Conservation (phyloP, 2,888 invertebrate genomes). For the Plagiodera versicolora region DNA sequence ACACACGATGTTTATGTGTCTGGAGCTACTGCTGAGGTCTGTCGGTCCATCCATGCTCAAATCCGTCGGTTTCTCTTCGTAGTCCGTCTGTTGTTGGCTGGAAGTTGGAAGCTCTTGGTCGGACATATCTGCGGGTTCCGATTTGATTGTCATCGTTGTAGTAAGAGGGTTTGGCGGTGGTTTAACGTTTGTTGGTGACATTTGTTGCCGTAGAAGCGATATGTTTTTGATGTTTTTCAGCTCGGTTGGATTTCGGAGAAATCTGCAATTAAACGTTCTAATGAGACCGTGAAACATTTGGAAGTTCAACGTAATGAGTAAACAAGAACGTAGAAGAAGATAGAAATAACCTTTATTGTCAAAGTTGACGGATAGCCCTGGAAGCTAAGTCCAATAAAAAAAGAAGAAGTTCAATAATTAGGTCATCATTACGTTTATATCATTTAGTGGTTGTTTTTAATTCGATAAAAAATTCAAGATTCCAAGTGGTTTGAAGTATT, state of each 20-base stretch:
- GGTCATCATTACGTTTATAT: too few species aligned
- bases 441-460: too few species aligned
- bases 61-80: constrained; percentile 55
- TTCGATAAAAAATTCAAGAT: too few species aligned
- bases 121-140: constrained; percentile 42
- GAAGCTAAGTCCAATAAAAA: too few species aligned
- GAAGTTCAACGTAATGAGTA: too few species aligned
- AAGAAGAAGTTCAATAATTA: too few species aligned
- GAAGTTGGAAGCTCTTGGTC: constrained; percentile 20
- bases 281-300: too few species aligned
- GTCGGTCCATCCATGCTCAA: constrained; percentile 53
- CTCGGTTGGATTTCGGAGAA: constrained; percentile 90
- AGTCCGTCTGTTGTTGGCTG: constrained; percentile 28
- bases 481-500: neutral
- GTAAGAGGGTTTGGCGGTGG: constrained; percentile 32
- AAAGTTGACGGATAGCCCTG: too few species aligned
- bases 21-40: constrained; percentile 50
- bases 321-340: too few species aligned
- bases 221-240: constrained; percentile 94
- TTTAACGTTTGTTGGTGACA: constrained; percentile 54
- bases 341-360: too few species aligned
- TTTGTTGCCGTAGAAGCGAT: constrained; percentile 80
- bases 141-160: constrained; percentile 40
- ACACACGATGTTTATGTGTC: constrained; percentile 53
- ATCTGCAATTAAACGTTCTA: constrained; percentile 60